Evolutionary conservation across 1,140 invertebrate species (phyloP), one percentile per base, ranked within the genome.

Genomic region (Forficula auricularia): DNA sequence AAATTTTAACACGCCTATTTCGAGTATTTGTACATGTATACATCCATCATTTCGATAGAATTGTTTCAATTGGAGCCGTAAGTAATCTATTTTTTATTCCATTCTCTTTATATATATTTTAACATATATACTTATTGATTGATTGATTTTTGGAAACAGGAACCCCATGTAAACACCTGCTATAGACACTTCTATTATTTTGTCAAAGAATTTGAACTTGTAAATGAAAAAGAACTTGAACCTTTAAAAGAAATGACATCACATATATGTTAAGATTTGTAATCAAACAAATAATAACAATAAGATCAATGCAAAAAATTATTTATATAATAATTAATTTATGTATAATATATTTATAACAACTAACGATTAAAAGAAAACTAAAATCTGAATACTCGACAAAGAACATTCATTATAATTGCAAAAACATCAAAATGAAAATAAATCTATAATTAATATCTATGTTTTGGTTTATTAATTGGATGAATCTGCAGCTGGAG

Each of bases 171-270:
- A 0, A 95, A 95, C 61, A 90, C 88, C 2, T 92, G 90, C 56
- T 95, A 94, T 64, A 95, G 95, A 60, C 90, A 95, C 61, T 95
- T 91, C 60, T 95, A 90, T 56, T 95, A 89, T 59, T 95, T 95
- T 64, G 79, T 94, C 9, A 77, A 71, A 30, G 86, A 94, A 61
- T 90, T 91, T 56, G 77, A 85, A 51, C 61, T 95, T 46, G 76
- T 95, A 34, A 79, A 78, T 49, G 58, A 70, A 16, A 88, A 88
- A 58, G 89, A 95, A 60, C 60, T 95, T 43, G 87, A 92, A 61
- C 89, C 89, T 16, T 59, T 94, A 45, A 65, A 68, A 19, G 79
- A 82, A 60, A 81, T 83, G 79, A 80, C 79, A 19, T 57, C 64
- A 2, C 71, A 66, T 52, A 74, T 83, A 19, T 82, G 79, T 44